Base-by-base conservation (phyloP, 92 coral and sea anemone genomes). In the Montipora capitata region DNA sequence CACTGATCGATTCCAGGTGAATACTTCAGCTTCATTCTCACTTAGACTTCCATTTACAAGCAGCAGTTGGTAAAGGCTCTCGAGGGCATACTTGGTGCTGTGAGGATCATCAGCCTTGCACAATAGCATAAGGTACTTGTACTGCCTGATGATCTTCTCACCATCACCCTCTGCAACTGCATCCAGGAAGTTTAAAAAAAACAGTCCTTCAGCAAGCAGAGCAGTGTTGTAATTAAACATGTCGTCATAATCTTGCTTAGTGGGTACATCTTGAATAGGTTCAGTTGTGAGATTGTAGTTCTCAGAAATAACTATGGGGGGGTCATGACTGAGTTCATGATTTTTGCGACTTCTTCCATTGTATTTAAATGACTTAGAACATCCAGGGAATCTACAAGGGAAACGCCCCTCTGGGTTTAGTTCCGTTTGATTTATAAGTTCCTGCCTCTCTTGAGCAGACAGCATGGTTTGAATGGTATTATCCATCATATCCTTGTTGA, bases 381-480 rank as follows among this genome's bases (percentile, higher is more conserved):
- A 93, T 0, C 90, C 96, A 3, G 86, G 93, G 73, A 89, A 93
- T n/a, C 91, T 12, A 58, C 96, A 93, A 3, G 96, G 94, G 38
- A 93, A 93, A 61, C 92, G 71, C 9, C 96, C 96, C 3, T 80
- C 89, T 2, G 72, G 59, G 11, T 91, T 93, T 2, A 89, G 49
- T 20, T 93, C 64, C 40, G 45, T 4, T 2, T 81, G 91, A 10
- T 63, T 45, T 13, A 54, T 27, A 40, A 75, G 45, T 16, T 73
- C 78, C 12, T 12, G 3, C 15, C 68, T 49, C 39, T 88, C 92
- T 38, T 88, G 78, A 4, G 27, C 27, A 27, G 27, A 27, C 20
- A 79, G 67, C 59, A 70, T 14, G 14, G 4, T 54, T 15, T n/a
- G 20, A 44, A 87, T 11, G 18, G 20, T 42, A 7, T 56, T 65